Evolutionary conservation across 2,888 invertebrate genomes (phyloP), one percentile per base, ranked within the genome.

Genomic region (Meiosimyza platycephala): DNA sequence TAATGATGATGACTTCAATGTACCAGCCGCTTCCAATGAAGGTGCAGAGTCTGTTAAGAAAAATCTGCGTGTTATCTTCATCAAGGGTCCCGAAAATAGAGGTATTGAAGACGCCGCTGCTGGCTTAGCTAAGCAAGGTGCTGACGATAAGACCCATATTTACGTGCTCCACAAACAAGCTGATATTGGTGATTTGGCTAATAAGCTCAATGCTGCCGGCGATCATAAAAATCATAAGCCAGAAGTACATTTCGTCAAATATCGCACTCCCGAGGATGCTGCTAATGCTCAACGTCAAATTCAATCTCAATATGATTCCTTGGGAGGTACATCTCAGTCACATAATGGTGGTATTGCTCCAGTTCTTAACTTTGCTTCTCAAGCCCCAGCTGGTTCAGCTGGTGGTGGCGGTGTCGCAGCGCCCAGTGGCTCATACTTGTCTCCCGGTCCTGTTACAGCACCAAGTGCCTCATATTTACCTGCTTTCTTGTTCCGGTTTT

Each of bases 11-110:
- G 82, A 81, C 51, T 81, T 81, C 71, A 78, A 80, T 75, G 81
- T 80, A 40, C 77, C 79, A 22, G 74, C 77, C 52, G 72, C 76
- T 62, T 62, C 76, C 52, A 75, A 80, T 28, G 76, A 76, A 63
- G 77, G 77, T 0, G 72, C 79, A 33, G 28, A 6, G 13, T 18
- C 11, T 15, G 59, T 12, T 5, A 15, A 59, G 57, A 83, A 82
- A 64, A 84, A 83, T 54, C 7, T 85, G 22, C 86, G 85, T n/a
- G 85, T 86, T 1, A 77, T 86, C 63, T 86, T 86, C 79, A 28
- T 28, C 28, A 28, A 28, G 4, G 28, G 28, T 28, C 28, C 28
- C 28, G 28, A 28, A 28, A 28, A 86, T 86, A 77, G 85, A 81
- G 80, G 82, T 81, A 51, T 83, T 22, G 83, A 84, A 74, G 79